Conservation (phyloP, 2,113 vertebrate species). For the Lichenostomus cassidix region DNA sequence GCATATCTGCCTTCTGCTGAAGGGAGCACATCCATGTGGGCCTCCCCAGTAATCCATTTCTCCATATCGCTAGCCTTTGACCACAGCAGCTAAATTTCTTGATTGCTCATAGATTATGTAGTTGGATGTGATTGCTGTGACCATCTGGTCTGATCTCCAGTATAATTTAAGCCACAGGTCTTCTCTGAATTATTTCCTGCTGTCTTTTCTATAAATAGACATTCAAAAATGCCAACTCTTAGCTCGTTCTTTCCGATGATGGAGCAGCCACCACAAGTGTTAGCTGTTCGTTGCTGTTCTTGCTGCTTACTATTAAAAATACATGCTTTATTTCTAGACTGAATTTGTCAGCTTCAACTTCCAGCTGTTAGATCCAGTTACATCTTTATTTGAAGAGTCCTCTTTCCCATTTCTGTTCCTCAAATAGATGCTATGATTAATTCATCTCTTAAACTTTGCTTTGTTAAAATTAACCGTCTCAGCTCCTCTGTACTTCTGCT, state of each 20-base stretch:
- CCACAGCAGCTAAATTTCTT: neutral
- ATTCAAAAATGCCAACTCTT: slow-evolving; percentile 36
- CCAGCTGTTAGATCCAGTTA: slow-evolving; percentile 54
- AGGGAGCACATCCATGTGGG: rapidly evolving
- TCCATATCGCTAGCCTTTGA: neutral
- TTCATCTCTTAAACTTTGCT: neutral
- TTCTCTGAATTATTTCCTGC: slow-evolving; percentile 50
- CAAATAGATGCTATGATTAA: slow-evolving; percentile 45
- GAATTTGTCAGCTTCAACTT: slow-evolving; percentile 41
- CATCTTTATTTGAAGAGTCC: slow-evolving; percentile 34
- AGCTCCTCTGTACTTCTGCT: neutral
- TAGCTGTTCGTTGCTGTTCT: slow-evolving; percentile 9
- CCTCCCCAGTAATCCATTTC: neutral
- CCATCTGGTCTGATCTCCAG: slow-evolving; percentile 37
- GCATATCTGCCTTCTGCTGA: neutral
- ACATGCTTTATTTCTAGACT: slow-evolving; percentile 45
- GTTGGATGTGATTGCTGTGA: slow-evolving; percentile 12
- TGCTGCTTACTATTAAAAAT: slow-evolving; percentile 54
- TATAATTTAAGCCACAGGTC: slow-evolving; percentile 18
- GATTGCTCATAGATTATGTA: slow-evolving; percentile 17
- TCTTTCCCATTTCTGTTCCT: slow-evolving; percentile 44
- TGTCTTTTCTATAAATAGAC: slow-evolving; percentile 40
- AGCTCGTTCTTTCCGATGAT: neutral
- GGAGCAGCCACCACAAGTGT: slow-evolving; percentile 7
- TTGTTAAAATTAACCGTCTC: neutral